Evolutionary conservation across 2,113 vertebrate genomes (phyloP).

Genomic region (Podocnemis expansa): DNA sequence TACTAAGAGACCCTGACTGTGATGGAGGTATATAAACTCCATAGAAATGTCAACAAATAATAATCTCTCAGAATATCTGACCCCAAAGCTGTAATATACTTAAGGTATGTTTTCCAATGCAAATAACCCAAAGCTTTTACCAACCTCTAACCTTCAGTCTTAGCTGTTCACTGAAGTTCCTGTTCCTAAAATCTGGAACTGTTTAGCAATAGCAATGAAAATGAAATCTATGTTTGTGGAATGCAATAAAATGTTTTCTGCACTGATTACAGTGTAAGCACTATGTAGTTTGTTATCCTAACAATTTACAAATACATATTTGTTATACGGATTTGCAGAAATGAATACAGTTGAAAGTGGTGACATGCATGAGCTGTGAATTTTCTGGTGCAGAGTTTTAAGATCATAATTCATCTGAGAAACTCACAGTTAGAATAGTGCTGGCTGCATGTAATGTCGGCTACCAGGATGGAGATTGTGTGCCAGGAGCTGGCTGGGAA

Average conservation of each 20-base stretch:
- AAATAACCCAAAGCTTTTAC: background rate
- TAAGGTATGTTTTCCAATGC: background rate
- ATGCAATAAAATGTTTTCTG: background rate
- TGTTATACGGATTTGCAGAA: background rate
- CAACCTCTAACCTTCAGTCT: rapidly evolving
- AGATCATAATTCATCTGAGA: background rate
- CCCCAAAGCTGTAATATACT: background rate
- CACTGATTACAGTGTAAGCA: background rate
- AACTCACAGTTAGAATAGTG: background rate
- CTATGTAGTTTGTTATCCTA: background rate
- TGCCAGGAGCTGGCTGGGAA: background rate
- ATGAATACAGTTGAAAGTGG: background rate
- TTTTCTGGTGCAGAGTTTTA: background rate
- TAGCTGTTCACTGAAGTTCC: background rate
- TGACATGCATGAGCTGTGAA: background rate
- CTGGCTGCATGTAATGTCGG: background rate
- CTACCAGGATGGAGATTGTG: background rate
- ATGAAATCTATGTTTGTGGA: background rate
- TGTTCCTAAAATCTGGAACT: background rate
- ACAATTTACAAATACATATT: background rate
- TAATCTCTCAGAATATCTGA: background rate
- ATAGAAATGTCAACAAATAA: background rate
- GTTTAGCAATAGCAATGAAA: background rate
- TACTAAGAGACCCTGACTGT: background rate
- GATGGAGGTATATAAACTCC: no score